Base-by-base conservation (phyloP, 2,888 invertebrate genomes). In the Candidula unifasciata region DNA sequence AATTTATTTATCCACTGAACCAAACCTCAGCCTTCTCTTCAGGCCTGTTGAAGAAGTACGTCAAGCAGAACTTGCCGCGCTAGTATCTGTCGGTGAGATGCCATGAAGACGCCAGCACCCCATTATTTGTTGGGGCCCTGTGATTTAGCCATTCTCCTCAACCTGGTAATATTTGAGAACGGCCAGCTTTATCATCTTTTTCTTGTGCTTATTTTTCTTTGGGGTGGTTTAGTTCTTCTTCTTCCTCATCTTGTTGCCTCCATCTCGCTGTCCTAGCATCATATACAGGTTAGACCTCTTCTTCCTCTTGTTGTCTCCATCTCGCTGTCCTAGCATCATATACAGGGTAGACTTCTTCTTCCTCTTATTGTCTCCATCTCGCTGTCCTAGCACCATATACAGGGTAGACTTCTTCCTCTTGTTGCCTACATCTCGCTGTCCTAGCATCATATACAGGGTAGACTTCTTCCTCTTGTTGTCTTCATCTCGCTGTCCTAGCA, bases 201-300 rank as follows among this genome's bases (percentile, higher is more conserved):
- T 98, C 97, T 99, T 99, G 95, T 99, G 99, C 95, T 99, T 99
- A 95, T 98, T 99, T 95, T 99, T 99, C 95, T 99, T 99, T 90
- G 99, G 99, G n/a, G 99, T 99, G 88, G 99, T 99, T 96, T 99
- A 99, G 95, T 99, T 99, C 98, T 99, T 99, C 99, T 99, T 99
- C 98, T 99, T 99, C 94, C 99, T 97, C 94, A 99, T 99, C 96
- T 99, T 99, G 93, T 99, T 99, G 93, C 98, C 99, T 92, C 99
- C 99, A 95, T 99, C 99, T 80, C 98, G 96, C 90, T 99, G 96
- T 95, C 98, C 96, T 86, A 99, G 95, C 87, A 98, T 98, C 95
- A 95, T 90, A 94, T 98, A 98, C 88, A 98, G 96, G 21, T 98
- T 98, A 0, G 98, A 98, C 94, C 97, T 97, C 94, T 98, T 98